phyloP scores from a whole-genome alignment of 2,888 invertebrate genomes.

The Mylabris sibirica region DNA sequence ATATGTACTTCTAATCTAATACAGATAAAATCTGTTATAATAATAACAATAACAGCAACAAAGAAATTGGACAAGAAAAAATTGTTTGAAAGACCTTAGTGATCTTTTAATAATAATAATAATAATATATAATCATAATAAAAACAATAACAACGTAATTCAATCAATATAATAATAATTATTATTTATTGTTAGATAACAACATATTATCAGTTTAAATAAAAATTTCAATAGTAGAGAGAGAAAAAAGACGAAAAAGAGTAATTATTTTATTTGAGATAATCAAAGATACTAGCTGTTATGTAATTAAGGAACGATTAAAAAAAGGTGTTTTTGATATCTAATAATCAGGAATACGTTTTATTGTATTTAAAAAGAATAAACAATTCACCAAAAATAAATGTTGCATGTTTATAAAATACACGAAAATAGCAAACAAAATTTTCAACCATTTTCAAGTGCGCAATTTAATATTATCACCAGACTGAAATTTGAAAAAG shows the following conservation, averaged over 20 bases:
- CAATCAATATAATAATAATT: neutral
- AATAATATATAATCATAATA: neutral
- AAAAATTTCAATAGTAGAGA: neutral
- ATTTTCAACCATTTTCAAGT: neutral
- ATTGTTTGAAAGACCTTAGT: neutral
- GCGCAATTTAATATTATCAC: neutral
- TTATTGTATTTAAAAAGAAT: neutral
- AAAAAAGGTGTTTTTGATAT: neutral
- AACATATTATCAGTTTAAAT: neutral
- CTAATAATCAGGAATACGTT: neutral
- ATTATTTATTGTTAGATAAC: slow-evolving; percentile 1
- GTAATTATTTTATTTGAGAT: neutral
- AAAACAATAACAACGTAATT: neutral
- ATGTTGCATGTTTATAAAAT: neutral
- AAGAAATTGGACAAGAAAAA: neutral
- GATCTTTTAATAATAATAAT: no score
- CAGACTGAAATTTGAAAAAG: neutral
- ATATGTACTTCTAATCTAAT: neutral
- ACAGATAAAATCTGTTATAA: neutral
- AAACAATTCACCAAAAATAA: slow-evolving; percentile 4
- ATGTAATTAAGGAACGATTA: neutral
- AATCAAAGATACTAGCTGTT: neutral
- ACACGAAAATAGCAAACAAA: neutral
- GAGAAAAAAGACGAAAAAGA: neutral
- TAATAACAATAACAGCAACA: neutral